These are phyloP conservation scores for Drosophila mayaguana DNA, from an alignment of 2,888 invertebrate species.

Conservation along the genomic window DNA sequence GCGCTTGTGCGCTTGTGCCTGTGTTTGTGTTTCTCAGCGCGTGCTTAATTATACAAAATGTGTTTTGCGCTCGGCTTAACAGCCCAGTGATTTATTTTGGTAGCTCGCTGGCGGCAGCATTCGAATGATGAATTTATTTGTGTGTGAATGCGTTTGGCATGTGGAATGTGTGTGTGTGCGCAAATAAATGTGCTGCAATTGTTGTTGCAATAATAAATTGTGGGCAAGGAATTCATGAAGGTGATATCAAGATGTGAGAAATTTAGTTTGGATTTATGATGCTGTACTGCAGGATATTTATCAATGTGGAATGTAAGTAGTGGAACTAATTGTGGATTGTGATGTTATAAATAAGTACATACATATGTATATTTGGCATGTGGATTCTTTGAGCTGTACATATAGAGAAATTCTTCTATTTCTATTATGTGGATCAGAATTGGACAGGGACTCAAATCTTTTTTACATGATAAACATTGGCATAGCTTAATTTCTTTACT, in stretches of 20 bases:
- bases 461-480: not conserved
- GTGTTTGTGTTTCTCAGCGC: constrained; percentile 38
- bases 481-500: not conserved
- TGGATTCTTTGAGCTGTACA: not conserved
- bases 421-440: not conserved
- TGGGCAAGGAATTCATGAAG: not conserved
- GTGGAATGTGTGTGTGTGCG: not conserved
- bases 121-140: constrained; percentile 60
- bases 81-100: constrained; percentile 65
- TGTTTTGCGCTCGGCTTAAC: constrained; percentile 65
- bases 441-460: not conserved
- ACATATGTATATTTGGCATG: no score
- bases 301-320: not conserved
- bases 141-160: constrained; percentile 15
- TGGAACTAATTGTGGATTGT: not conserved
- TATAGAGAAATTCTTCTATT: not conserved
- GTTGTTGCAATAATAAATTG: constrained; percentile 1
- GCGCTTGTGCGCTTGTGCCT: constrained; percentile 12
- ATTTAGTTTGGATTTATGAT: not conserved
- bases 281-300: not conserved
- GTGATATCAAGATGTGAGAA: constrained; percentile 2
- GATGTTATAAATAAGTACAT: not conserved
- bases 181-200: constrained; percentile 3
- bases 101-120: constrained; percentile 25
- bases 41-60: constrained; percentile 74